phyloP scores from a whole-genome alignment of 2,888 invertebrate species.

The Lasioglossum malachurum region DNA sequence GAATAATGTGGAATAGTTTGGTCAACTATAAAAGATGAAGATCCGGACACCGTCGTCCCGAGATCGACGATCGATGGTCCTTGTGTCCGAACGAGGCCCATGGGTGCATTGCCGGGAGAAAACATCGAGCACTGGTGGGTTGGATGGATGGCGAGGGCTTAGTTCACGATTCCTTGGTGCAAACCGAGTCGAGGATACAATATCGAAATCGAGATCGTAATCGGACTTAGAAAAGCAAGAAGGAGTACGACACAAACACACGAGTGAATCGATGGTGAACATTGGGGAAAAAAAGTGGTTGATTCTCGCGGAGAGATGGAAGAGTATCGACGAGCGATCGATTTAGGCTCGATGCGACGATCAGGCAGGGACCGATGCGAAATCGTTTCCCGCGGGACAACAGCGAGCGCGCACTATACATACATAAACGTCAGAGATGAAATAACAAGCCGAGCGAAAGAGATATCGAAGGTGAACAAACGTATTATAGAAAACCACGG shows the following conservation, averaged over 20 bases:
- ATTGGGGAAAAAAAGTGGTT: neutral
- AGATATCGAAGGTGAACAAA: neutral
- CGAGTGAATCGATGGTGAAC: neutral
- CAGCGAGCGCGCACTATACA: neutral
- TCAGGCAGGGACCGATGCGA: neutral
- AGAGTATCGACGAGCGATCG: neutral
- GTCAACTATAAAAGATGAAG: neutral
- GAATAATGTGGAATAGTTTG: neutral
- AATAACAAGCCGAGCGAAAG: neutral
- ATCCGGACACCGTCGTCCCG: neutral
- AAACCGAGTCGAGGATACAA: neutral
- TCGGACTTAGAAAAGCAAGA: neutral
- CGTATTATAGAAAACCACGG: neutral
- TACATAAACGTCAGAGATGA: neutral
- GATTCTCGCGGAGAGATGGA: neutral
- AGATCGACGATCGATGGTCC: conserved; percentile 5
- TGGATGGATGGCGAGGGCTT: conserved; percentile 80
- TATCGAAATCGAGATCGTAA: neutral
- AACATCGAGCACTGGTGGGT: conserved; percentile 78
- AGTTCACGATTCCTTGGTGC: conserved; percentile 69
- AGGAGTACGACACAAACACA: neutral
- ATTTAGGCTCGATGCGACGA: neutral
- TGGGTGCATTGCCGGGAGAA: conserved; percentile 81
- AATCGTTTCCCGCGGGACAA: neutral
- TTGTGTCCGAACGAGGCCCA: conserved; percentile 63